Evolutionary conservation across 2,888 invertebrate species (phyloP).

Genomic region (Eristalinus sepulchralis): DNA sequence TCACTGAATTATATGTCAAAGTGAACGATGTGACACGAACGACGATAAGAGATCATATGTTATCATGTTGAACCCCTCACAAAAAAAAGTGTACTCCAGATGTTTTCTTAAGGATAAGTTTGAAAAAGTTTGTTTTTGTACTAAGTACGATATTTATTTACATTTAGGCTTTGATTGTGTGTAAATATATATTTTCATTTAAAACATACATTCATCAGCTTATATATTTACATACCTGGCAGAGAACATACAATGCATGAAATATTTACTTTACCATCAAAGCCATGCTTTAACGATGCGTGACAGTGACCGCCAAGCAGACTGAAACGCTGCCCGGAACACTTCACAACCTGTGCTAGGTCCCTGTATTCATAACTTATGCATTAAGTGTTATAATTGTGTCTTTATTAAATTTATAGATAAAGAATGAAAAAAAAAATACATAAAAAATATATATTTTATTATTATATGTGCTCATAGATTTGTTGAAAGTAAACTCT

Average conservation of each 20-base stretch:
- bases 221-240: not conserved
- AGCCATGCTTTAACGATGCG: not conserved
- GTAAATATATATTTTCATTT: not conserved
- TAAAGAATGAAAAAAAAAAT: slow-evolving; percentile 30
- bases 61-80: not conserved
- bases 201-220: not conserved
- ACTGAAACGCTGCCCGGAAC: not conserved
- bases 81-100: not conserved
- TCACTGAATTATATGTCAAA: not conserved
- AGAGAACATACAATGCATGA: not conserved
- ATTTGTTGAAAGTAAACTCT: slow-evolving; percentile 45
- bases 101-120: not conserved
- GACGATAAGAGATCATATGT: not conserved
- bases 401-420: slow-evolving; percentile 48
- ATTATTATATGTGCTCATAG: slow-evolving; percentile 53
- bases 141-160: not conserved
- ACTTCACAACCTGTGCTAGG: not conserved
- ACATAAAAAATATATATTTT: slow-evolving; percentile 48
- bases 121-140: not conserved
- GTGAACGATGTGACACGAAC: not conserved
- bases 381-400: slow-evolving; percentile 60
- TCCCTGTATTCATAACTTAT: slow-evolving; percentile 40
- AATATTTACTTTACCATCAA: not conserved
- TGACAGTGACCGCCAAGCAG: not conserved
- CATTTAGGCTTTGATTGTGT: not conserved